These are phyloP conservation scores for Aptenodytes forsteri DNA, from an alignment of 2,113 vertebrate genomes.

Conservation along the genomic window DNA sequence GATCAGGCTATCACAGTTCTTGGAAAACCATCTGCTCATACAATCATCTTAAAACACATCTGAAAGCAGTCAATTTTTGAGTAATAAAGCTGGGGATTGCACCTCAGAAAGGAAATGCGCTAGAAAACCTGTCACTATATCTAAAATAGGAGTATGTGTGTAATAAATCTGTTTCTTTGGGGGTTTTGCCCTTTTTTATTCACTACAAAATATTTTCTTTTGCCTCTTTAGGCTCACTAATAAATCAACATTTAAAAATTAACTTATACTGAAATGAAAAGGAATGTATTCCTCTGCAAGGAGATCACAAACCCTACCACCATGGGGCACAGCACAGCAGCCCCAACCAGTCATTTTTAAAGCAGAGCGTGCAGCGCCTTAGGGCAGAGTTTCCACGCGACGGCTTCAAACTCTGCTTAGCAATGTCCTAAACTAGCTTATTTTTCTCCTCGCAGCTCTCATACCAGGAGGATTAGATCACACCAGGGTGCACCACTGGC, in stretches of 20 bases:
- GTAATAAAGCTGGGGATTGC: background rate
- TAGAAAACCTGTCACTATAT: background rate
- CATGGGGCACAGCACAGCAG: background rate
- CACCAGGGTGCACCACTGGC: background rate
- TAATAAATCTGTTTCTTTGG: background rate
- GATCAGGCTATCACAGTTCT: background rate
- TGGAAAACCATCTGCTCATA: background rate
- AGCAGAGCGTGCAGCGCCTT: background rate
- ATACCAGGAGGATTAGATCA: background rate
- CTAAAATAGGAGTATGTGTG: background rate
- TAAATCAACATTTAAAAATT: background rate
- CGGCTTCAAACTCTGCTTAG: background rate
- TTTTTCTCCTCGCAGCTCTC: background rate
- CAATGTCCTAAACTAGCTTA: background rate
- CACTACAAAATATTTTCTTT: background rate
- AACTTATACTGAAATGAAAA: background rate
- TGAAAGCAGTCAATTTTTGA: background rate
- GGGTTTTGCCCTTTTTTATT: background rate
- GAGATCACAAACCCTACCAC: background rate
- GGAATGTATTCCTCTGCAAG: background rate
- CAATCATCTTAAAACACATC: background rate
- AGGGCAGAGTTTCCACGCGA: background rate
- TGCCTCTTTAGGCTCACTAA: background rate
- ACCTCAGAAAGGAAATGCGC: background rate
- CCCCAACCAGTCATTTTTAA: background rate